Percentiles rank a stretch among this genome's conserved stretches.
These are phyloP conservation scores for Diabrotica undecimpunctata DNA, from an alignment of 1,140 invertebrate species.

Conservation along the genomic window DNA sequence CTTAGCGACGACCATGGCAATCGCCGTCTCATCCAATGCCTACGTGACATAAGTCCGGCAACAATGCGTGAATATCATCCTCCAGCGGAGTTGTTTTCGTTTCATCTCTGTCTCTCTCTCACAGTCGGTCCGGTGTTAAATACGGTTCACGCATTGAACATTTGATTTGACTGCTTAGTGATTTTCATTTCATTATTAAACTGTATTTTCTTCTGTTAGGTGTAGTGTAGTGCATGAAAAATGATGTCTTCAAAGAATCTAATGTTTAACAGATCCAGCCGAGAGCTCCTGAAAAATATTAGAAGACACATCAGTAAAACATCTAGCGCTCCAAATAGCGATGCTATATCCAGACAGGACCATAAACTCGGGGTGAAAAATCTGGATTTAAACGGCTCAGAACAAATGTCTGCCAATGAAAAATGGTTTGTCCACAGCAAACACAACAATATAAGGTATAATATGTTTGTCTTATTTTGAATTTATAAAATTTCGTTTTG, in stretches of 20 bases:
- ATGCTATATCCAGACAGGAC: conserved; percentile 51
- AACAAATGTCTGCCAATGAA: conserved; percentile 36
- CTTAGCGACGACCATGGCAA: too few species aligned
- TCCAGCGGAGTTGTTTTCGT: conserved; percentile 35
- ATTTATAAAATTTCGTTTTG: too few species aligned
- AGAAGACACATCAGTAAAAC: conserved; percentile 56
- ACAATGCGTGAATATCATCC: too few species aligned
- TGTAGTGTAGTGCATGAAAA: neutral
- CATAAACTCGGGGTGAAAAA: conserved; percentile 19
- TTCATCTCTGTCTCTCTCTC: conserved; percentile 28
- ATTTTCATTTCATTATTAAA: conserved; percentile 8
- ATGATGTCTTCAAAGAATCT: conserved; percentile 43
- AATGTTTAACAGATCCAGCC: conserved; percentile 48
- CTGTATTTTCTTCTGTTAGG: conserved; percentile 10
- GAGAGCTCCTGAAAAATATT: conserved; percentile 40
- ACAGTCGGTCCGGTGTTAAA: too few species aligned
- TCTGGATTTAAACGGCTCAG: conserved; percentile 6
- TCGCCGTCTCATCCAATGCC: too few species aligned
- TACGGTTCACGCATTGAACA: conserved; percentile 9
- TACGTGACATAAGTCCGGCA: too few species aligned
- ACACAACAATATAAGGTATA: conserved; percentile 43
- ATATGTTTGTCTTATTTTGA: too few species aligned
- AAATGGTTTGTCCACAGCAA: conserved; percentile 42
- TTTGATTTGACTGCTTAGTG: neutral
- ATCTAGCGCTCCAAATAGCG: conserved; percentile 55